A percentile compares a stretch with the other conserved stretches of the same genome.
Conservation (phyloP, 2,888 invertebrate species). For the Bimastos eiseni region DNA sequence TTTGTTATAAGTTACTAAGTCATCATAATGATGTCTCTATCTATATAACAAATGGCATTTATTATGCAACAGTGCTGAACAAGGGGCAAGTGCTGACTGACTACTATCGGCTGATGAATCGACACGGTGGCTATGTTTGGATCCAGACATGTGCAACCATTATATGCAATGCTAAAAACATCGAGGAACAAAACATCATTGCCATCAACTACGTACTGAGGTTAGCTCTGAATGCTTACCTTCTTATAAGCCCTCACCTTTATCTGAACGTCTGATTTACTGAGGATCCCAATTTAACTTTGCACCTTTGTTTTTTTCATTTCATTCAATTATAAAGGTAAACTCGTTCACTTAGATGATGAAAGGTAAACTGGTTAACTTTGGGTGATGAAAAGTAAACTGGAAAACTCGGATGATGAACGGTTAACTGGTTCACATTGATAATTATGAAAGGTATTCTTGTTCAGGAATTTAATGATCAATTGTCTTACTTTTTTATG, state of each 20-base stretch:
- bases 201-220: constrained; percentile 96
- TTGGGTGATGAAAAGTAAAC: neutral
- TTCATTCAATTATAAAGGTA: neutral
- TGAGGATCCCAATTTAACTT: neutral
- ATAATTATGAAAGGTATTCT: neutral
- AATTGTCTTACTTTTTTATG: neutral
- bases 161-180: constrained; percentile 90
- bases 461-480: neutral
- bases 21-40: neutral
- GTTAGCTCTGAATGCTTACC: constrained; percentile 65
- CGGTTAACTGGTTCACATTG: neutral
- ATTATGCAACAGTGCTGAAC: constrained; percentile 63
- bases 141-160: constrained; percentile 95
- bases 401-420: neutral
- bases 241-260: neutral
- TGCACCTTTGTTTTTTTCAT: neutral
- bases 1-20: neutral
- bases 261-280: neutral
- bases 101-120: constrained; percentile 94
- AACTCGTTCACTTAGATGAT: neutral
- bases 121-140: constrained; percentile 94
- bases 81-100: constrained; percentile 95
- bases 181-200: constrained; percentile 94
- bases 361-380: neutral
- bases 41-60: neutral